Base-by-base conservation (phyloP, 2,888 invertebrate genomes). In the Crioceris asparagi region DNA sequence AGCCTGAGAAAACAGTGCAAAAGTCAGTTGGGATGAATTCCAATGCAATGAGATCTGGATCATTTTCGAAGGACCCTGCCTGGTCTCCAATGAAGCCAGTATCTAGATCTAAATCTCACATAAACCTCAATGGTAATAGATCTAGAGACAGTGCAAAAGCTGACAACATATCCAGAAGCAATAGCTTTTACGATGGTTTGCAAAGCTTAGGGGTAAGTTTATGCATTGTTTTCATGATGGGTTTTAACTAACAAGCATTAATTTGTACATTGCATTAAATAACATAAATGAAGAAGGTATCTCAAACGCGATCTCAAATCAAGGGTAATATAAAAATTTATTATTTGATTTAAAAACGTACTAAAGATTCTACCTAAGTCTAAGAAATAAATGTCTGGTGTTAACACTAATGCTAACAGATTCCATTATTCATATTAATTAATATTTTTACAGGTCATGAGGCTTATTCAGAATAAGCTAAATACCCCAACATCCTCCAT, bases 121-220 rank as follows among this genome's bases (percentile, higher is more conserved):
- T 68, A 5, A 62, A 64, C 3, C 44, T 68, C 27, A 63, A 61
- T 32, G 32, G 38, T 16, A 58, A 54, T 39, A 58, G 49, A 35
- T 45, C 52, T 4, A 46, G 33, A 27, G 39, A 36, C 12, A 27
- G 18, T 10, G 37, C 44, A 29, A 14, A 7, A 4, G 41, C 48
- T 17, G 50, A 52, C 21, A 42, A 39, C 31, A 47, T 61, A 23
- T 52, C 56, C 3, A 61, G 58, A 47, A 62, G 62, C 16, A 63
- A 56, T 39, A 65, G 64, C 49, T 54, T 64, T 31, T 60, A 60
- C 44, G 67, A 67, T 47, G 66, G 65, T 26, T 54, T 67, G 35
- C 67, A 67, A 49, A 66, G 66, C 49, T 55, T 66, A 43, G 66
- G 62, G 64, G 67, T 67, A 55, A 57, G 57, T 56, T 30, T n/a